Evolutionary conservation across 2,888 invertebrate genomes (phyloP), one percentile per base, ranked within the genome.

Genomic region (Noctua janthe): DNA sequence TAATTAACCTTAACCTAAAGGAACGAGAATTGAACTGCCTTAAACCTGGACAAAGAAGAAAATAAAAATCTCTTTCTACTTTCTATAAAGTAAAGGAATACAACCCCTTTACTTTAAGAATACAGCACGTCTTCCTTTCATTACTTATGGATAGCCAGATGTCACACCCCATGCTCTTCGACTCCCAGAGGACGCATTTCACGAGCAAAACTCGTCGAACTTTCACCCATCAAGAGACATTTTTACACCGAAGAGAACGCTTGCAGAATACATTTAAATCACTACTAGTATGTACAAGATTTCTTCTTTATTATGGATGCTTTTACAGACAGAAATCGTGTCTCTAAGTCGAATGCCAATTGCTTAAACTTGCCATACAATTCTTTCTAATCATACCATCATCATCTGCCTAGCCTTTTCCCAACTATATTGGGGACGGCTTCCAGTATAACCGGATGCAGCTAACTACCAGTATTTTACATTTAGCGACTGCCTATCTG

Each of bases 221-320:
- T 81, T 75, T 74, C 35, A 76, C 67, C 62, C 23, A 71, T 71
- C 76, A 71, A 76, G 66, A 74, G 54, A 79, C 74, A 39, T 39
- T 74, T 79, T 83, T 79, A 67, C 66, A 74, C 29, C 39, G 70
- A 74, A 11, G 39, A 15, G 43, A 17, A 79, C 47, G 71, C 66
- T 74, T 54, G 29, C n/a, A 67, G 83, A 83, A 83, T 74, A 74
- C n/a, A 78, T 83, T 83, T 54, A 74, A 71, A 83, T 74, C 59
- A 66, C 73, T 77, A 66, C 29, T 64, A 47, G 39, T 49, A 66
- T 0, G 11, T 43, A n/a, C 10, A 56, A 13, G 39, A 69, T 70
- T 59, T 59, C 59, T 1, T 59, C 11, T 59, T 13, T 13, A n/a
- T 59, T 59, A 13, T n/a, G 13, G 56, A 11, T n/a, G 4, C n/a